phyloP scores from a whole-genome alignment of 2,113 vertebrate genomes.

The Parus major region DNA sequence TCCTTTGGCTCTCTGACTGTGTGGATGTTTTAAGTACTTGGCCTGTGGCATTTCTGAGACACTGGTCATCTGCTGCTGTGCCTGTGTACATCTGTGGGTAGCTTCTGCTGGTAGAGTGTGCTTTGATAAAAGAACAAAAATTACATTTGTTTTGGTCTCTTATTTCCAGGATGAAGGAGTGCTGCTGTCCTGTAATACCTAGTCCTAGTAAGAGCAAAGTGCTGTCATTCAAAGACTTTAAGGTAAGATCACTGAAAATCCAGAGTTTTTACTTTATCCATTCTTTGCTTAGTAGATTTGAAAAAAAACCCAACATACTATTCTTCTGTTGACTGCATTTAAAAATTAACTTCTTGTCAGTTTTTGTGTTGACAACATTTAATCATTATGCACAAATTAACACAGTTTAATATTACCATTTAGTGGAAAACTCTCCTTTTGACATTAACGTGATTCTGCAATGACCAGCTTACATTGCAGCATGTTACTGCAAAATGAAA shows the following conservation, averaged over 20 bases:
- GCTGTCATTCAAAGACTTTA: constrained; percentile 66
- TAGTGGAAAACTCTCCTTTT: not conserved
- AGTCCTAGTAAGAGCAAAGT: constrained; percentile 73
- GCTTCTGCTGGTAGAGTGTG: not conserved
- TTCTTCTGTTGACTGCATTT: not conserved
- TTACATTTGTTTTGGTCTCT: not conserved
- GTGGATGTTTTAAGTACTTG: not conserved
- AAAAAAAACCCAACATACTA: not conserved
- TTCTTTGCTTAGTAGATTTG: not conserved
- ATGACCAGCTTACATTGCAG: not conserved
- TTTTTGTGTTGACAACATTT: not conserved
- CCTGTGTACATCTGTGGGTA: not conserved
- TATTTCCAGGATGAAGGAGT: constrained; percentile 69
- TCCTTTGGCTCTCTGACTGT: not conserved
- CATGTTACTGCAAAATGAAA: not conserved
- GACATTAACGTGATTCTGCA: not conserved
- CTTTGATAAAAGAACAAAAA: not conserved
- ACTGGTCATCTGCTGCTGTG: not conserved
- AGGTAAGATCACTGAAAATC: constrained; percentile 49
- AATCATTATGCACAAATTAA: not conserved
- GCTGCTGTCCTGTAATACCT: constrained; percentile 73
- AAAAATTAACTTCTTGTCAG: not conserved
- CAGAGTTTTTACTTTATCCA: not conserved
- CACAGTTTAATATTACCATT: not conserved
- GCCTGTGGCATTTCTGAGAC: not conserved